These are phyloP conservation scores for Hemibagrus guttatus DNA, from an alignment of 2,797 vertebrate species.

Conservation along the genomic window DNA sequence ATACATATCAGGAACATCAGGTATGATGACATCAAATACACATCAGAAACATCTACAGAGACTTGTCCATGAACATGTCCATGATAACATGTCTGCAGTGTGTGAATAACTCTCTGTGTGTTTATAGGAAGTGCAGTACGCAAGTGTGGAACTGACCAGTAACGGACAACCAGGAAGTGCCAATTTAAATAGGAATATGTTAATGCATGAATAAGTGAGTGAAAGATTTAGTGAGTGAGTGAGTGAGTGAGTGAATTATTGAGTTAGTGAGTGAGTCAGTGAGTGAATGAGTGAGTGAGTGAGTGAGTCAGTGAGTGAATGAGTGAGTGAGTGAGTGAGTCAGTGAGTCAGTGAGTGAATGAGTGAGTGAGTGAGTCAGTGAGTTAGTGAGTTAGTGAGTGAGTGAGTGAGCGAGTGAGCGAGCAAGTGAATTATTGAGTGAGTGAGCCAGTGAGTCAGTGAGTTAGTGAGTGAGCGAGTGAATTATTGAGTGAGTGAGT, in stretches of 20 bases:
- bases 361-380: background rate
- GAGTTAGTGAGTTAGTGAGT: background rate
- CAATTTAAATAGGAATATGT: background rate
- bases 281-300: background rate
- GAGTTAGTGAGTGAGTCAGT: no score
- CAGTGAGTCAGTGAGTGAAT: background rate
- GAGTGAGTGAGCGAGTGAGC: background rate
- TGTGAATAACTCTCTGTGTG: background rate
- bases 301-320: no score
- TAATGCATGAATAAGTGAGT: background rate
- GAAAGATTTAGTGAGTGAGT: background rate
- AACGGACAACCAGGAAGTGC: background rate
- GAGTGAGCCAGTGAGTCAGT: background rate
- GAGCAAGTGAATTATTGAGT: background rate
- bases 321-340: background rate
- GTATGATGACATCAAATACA: background rate
- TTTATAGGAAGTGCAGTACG: slow-evolving; percentile 43
- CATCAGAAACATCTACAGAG: background rate
- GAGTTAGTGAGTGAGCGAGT: background rate
- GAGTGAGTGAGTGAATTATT: background rate
- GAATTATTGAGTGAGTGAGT: background rate
- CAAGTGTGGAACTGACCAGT: slow-evolving; percentile 22
- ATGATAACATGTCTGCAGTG: background rate
- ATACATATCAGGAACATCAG: background rate
- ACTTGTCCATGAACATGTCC: background rate